Evolutionary conservation across 2,113 vertebrate species (phyloP).

Genomic region (Poecilia latipinna): DNA sequence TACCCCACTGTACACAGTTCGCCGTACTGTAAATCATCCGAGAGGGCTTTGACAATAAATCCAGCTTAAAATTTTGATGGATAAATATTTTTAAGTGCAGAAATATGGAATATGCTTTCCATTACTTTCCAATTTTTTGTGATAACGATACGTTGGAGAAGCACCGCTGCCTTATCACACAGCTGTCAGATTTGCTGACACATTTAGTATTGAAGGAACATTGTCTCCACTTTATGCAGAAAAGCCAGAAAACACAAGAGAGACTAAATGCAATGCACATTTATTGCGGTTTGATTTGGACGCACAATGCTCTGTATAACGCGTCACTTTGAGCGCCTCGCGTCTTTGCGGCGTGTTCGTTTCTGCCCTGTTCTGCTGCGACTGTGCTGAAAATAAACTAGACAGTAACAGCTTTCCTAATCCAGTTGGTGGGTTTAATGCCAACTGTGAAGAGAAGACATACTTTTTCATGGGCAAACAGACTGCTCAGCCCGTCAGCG

Average conservation of each 20-base stretch:
- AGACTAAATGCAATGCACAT: not conserved
- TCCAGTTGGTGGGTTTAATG: conserved; percentile 42
- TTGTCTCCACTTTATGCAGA: not conserved
- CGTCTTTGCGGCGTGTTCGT: not conserved
- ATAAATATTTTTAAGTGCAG: not conserved
- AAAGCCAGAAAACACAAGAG: not conserved
- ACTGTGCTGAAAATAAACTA: conserved; percentile 39
- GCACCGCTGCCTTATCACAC: conserved; percentile 3
- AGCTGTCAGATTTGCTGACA: not conserved
- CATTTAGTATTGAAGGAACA: not conserved
- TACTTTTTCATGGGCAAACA: conserved; percentile 12
- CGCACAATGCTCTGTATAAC: not conserved
- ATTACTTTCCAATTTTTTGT: not conserved
- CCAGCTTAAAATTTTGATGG: not conserved
- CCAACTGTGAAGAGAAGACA: conserved; percentile 23
- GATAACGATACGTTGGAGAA: not conserved
- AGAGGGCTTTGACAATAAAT: not conserved
- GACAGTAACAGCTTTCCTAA: conserved; percentile 21
- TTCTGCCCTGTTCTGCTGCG: conserved; percentile 6
- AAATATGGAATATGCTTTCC: not conserved
- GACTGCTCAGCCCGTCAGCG: conserved; percentile 9
- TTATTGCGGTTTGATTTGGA: not conserved
- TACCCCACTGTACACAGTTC: not conserved
- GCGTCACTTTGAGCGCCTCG: not conserved
- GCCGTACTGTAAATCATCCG: not conserved